A percentile compares a stretch with the other conserved stretches of the same genome.
These are phyloP conservation scores for Hemiprocne comata DNA, from an alignment of 2,113 vertebrate species.

Conservation along the genomic window DNA sequence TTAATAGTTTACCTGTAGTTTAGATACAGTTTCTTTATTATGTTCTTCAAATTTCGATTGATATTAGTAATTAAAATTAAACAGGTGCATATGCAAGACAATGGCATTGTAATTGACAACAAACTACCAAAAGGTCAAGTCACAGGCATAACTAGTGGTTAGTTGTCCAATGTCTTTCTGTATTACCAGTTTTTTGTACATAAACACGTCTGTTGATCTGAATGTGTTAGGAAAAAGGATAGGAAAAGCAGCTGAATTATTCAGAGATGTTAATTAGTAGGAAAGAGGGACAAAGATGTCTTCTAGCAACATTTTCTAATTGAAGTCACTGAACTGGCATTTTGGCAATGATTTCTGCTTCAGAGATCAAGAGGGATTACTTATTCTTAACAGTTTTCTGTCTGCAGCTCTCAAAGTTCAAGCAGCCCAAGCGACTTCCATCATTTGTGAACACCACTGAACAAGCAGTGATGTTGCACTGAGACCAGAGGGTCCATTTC, in stretches of 20 bases:
- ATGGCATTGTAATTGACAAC: not conserved
- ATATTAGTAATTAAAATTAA: not conserved
- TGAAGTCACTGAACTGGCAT: conserved; percentile 54
- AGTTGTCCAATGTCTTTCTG: not conserved
- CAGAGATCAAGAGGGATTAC: conserved; percentile 52
- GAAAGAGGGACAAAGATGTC: not conserved
- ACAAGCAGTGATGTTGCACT: not conserved
- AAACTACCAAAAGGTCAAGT: not conserved
- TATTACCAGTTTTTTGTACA: not conserved
- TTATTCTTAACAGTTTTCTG: conserved; percentile 22
- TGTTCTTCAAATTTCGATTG: not conserved
- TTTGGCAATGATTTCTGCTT: conserved; percentile 52
- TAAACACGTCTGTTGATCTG: not conserved
- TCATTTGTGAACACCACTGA: not conserved
- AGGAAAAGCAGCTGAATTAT: conserved; percentile 2
- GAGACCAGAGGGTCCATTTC: not conserved
- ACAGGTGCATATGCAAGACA: not conserved
- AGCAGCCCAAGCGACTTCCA: conserved; percentile 9
- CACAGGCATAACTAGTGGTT: not conserved
- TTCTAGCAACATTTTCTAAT: conserved; percentile 52
- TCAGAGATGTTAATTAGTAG: conserved; percentile 3
- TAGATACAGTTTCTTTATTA: not conserved
- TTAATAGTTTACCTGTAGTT: not conserved
- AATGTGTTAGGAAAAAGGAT: not conserved
- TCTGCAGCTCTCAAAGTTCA: conserved; percentile 24